A percentile compares a stretch with the other conserved stretches of the same genome.
These are phyloP conservation scores for Porites australiensis DNA, from an alignment of 64 coral and sea anemone species.

Conservation along the genomic window DNA sequence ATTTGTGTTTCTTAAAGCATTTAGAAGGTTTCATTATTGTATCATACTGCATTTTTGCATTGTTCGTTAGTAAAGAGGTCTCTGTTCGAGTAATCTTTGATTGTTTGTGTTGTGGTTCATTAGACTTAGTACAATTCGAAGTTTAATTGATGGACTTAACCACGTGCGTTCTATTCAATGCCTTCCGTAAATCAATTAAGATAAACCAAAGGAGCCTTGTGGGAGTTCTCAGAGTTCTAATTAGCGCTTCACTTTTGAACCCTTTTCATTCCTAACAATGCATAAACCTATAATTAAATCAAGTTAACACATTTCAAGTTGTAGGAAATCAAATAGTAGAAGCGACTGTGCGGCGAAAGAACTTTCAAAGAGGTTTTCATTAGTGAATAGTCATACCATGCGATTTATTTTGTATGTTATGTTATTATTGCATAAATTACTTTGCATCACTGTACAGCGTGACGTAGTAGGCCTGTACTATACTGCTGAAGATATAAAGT, in stretches of 20 bases:
- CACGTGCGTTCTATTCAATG: slow-evolving; percentile 1
- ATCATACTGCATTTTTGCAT: no score
- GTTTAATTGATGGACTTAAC: slow-evolving; percentile 6
- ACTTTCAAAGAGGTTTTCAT: no score
- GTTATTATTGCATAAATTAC: no score
- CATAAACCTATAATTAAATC: no score
- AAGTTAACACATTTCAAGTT: no score
- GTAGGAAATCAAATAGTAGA: no score
- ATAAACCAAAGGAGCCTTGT: background rate
- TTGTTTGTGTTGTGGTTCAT: slow-evolving; percentile 15
- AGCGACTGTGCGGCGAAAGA: no score
- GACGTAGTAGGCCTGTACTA: no score
- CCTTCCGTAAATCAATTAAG: slow-evolving; percentile 4
- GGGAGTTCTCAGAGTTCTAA: background rate
- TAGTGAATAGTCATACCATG: no score
- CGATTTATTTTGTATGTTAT: no score
- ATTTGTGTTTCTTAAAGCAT: background rate
- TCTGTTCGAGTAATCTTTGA: background rate
- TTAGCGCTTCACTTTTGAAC: background rate
- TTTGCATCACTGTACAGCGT: no score
- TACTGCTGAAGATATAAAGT: no score
- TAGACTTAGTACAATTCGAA: background rate
- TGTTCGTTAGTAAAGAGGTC: background rate
- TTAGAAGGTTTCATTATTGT: background rate
- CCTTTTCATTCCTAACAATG: background rate